A percentile compares a stretch with the other conserved stretches of the same genome.
These are phyloP conservation scores for Chaetura pelagica DNA, from an alignment of 2,113 vertebrate genomes.

Conservation along the genomic window DNA sequence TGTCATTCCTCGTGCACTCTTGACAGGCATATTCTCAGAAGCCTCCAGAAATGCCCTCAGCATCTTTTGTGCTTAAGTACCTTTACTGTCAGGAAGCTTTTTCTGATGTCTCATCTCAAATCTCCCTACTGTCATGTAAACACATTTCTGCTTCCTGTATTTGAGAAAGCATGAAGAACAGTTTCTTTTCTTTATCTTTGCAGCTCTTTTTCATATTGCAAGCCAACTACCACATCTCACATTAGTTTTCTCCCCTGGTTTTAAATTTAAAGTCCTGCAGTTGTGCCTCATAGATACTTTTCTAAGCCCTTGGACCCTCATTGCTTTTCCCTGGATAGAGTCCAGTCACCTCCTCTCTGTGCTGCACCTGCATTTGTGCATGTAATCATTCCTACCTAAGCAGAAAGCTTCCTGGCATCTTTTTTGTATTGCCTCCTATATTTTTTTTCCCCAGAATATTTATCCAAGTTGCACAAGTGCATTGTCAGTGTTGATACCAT, in stretches of 20 bases:
- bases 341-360: background rate
- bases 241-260: background rate
- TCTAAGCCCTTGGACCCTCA: background rate
- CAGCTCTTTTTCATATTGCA: background rate
- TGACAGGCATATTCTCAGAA: background rate
- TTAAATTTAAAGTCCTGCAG: background rate
- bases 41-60: background rate
- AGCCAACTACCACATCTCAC: background rate
- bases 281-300: background rate
- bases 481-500: background rate
- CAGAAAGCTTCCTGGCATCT: background rate
- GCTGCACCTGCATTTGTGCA: background rate
- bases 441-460: background rate
- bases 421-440: background rate
- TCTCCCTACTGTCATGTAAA: background rate
- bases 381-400: rapidly evolving
- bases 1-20: background rate
- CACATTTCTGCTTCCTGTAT: background rate
- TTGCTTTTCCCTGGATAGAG: background rate
- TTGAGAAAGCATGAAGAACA: background rate
- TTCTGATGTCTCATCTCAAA: background rate
- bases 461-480: background rate
- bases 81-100: background rate
- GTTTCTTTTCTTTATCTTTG: background rate
- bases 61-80: background rate